Conservation (phyloP, 2,888 invertebrate genomes). For the Amblyjoppa fuscipennis region DNA sequence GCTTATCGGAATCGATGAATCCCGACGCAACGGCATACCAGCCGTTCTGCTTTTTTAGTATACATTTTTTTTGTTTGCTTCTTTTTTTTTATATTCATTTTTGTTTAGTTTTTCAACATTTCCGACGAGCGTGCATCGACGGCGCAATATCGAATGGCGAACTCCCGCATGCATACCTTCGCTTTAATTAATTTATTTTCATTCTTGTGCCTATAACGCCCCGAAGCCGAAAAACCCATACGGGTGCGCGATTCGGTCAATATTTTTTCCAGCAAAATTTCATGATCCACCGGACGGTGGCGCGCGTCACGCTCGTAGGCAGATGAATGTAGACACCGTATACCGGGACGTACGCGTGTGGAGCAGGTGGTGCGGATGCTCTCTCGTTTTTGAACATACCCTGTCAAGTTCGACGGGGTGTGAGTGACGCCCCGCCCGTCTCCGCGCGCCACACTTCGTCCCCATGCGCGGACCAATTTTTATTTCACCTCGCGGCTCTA, state of each 20-base stretch:
- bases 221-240: constrained; percentile 19
- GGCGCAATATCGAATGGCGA: constrained; percentile 43
- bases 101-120: constrained; percentile 33
- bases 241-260: neutral
- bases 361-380: constrained; percentile 42
- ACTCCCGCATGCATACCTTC: constrained; percentile 30
- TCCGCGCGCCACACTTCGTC: neutral
- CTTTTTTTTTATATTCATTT: neutral
- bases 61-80: neutral
- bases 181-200: constrained; percentile 14
- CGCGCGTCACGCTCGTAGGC: constrained; percentile 37
- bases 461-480: constrained; percentile 18
- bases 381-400: constrained; percentile 57
- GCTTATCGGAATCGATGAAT: constrained; percentile 54
- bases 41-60: neutral
- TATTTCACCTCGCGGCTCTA: neutral
- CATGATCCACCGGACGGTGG: constrained; percentile 45
- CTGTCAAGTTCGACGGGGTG: constrained; percentile 50
- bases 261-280: constrained; percentile 53
- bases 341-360: neutral
- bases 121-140: constrained; percentile 3
- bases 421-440: constrained; percentile 45
- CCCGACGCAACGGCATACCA: constrained; percentile 31
- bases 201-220: constrained; percentile 15
- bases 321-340: constrained; percentile 12